phyloP scores from a whole-genome alignment of 2,888 invertebrate species.

The Agrochola lychnidis region DNA sequence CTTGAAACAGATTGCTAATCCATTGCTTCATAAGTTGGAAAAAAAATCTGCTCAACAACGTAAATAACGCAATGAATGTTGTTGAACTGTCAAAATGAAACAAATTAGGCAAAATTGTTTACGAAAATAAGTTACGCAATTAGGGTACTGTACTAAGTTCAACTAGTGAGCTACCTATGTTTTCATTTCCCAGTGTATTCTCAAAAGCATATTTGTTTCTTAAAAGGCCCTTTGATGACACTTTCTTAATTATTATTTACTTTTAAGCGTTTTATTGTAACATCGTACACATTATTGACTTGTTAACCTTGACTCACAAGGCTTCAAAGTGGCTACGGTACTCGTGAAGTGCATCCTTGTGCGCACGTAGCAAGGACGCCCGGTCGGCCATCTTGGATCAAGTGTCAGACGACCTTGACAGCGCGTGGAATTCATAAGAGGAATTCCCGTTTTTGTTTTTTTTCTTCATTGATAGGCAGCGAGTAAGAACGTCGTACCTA shows the following conservation, averaged over 20 bases:
- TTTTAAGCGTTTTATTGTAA: constrained; percentile 3
- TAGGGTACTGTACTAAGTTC: too few relatives aligned
- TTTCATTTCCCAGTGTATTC: background rate
- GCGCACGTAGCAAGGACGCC: constrained; percentile 63
- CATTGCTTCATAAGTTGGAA: too few relatives aligned
- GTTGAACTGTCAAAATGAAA: too few relatives aligned
- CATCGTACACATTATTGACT: constrained; percentile 5
- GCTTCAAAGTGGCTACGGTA: constrained; percentile 44
- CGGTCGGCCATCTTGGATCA: constrained; percentile 67
- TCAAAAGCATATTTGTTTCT: background rate
- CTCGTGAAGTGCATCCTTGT: constrained; percentile 55
- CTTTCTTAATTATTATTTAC: background rate
- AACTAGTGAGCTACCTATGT: background rate
- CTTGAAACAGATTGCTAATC: too few relatives aligned
- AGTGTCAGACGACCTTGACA: constrained; percentile 67
- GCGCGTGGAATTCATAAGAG: constrained; percentile 63
- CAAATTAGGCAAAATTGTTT: too few relatives aligned
- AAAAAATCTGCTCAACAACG: too few relatives aligned
- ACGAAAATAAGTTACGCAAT: too few relatives aligned
- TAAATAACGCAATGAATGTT: too few relatives aligned
- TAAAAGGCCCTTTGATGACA: background rate
- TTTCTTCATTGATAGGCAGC: constrained; percentile 16
- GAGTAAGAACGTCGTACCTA: background rate
- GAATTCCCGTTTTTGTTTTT: constrained; percentile 56
- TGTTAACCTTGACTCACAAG: constrained; percentile 64